Conservation (phyloP, 2,888 invertebrate genomes). For the Drosophila neutralis region DNA sequence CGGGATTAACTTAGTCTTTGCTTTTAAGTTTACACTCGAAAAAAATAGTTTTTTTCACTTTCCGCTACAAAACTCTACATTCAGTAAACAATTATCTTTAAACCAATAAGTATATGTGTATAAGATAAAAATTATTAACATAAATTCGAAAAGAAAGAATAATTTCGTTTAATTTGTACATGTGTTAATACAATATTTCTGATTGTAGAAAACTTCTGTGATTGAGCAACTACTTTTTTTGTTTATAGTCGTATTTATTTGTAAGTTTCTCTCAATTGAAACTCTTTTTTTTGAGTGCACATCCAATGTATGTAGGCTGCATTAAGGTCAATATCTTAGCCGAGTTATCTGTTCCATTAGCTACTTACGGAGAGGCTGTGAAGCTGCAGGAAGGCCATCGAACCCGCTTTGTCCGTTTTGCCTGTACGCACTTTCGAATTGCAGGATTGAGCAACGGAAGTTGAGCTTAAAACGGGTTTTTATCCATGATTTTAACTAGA, state of each 20-base stretch:
- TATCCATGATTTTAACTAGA: conserved; percentile 62
- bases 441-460: conserved; percentile 56
- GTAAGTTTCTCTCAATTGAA: background rate
- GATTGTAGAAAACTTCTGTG: background rate
- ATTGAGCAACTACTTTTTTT: too few species aligned
- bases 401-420: conserved; percentile 20
- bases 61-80: accelerated
- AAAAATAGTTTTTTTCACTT: background rate
- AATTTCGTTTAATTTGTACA: background rate
- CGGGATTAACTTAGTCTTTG: conserved; percentile 22
- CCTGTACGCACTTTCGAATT: conserved; percentile 33
- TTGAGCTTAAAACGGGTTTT: conserved; percentile 55
- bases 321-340: conserved; percentile 42
- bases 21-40: conserved; percentile 21
- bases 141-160: background rate
- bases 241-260: background rate
- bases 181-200: too few species aligned
- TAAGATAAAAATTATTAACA: background rate
- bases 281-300: background rate
- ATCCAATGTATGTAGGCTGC: conserved; percentile 20
- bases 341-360: conserved; percentile 36
- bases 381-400: conserved; percentile 18
- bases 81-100: background rate
- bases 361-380: background rate
- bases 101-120: background rate